These are phyloP conservation scores for Ostrea denselamellosa DNA, from an alignment of 1,140 invertebrate genomes.

Conservation along the genomic window DNA sequence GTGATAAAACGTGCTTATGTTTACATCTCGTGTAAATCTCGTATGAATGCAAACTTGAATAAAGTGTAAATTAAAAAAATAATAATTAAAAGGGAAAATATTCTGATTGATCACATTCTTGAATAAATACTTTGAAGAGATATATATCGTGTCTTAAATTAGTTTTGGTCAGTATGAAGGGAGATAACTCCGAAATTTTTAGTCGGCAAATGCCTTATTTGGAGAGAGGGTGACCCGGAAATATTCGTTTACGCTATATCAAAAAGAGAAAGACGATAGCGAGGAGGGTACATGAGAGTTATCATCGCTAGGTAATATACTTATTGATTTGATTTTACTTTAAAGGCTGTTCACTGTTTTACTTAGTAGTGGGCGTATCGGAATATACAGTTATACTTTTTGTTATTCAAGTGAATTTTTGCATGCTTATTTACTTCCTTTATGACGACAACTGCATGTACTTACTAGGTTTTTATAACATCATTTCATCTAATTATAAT, in stretches of 20 bases:
- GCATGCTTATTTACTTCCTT: slow-evolving; percentile 29
- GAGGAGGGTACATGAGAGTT: neutral
- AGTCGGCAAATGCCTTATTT: slow-evolving; percentile 31
- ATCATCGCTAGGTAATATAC: neutral
- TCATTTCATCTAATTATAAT: neutral
- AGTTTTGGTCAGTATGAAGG: neutral
- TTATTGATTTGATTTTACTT: neutral
- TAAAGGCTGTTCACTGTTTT: neutral
- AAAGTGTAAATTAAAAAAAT: neutral
- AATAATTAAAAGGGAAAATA: neutral
- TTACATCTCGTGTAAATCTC: slow-evolving; percentile 23
- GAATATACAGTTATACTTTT: neutral
- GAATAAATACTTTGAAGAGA: neutral
- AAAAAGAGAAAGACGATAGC: neutral
- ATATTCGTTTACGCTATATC: neutral
- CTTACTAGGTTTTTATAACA: neutral
- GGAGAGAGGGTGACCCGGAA: slow-evolving; percentile 33
- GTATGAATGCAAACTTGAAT: neutral
- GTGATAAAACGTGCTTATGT: slow-evolving; percentile 15
- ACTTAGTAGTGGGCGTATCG: neutral
- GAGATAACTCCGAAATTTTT: slow-evolving; percentile 14
- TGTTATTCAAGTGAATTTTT: neutral
- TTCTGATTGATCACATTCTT: no score
- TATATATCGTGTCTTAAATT: neutral
- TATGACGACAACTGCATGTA: neutral